These are phyloP conservation scores for Blastobasis adustella DNA, from an alignment of 2,888 invertebrate species.

Conservation along the genomic window DNA sequence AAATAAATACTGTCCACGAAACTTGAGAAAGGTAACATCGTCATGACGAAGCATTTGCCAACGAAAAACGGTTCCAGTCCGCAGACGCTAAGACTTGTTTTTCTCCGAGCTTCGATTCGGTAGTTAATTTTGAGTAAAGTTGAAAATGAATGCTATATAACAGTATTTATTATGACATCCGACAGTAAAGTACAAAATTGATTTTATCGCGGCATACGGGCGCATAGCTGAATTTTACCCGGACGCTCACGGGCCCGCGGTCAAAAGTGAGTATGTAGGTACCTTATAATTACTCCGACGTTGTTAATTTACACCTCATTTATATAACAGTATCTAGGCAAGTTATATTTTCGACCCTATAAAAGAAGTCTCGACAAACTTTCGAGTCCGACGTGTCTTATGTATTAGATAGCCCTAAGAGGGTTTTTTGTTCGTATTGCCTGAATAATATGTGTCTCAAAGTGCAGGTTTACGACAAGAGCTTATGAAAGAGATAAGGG, in stretches of 20 bases:
- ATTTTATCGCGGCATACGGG: slow-evolving; percentile 56
- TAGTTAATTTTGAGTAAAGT: slow-evolving; percentile 46
- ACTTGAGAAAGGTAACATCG: slow-evolving; percentile 62
- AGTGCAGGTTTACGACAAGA: slow-evolving; percentile 24
- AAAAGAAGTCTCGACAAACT: no score
- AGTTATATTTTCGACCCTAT: no score
- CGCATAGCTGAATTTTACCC: slow-evolving; percentile 51
- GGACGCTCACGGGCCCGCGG: slow-evolving; percentile 27
- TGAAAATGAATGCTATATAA: slow-evolving; percentile 53
- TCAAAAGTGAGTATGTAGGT: slow-evolving; percentile 16
- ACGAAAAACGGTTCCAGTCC: slow-evolving; percentile 19
- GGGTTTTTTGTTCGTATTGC: no score
- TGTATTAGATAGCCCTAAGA: no score
- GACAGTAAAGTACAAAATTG: slow-evolving; percentile 68
- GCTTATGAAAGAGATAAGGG: slow-evolving; percentile 34
- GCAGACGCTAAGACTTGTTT: slow-evolving; percentile 39
- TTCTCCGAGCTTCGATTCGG: slow-evolving; percentile 27
- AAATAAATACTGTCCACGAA: slow-evolving; percentile 70
- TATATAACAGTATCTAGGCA: slow-evolving; percentile 22
- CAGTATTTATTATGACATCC: slow-evolving; percentile 69
- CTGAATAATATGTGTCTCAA: slow-evolving; percentile 18
- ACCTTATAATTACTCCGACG: slow-evolving; percentile 35
- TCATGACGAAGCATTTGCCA: slow-evolving; percentile 41
- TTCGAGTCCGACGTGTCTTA: no score
- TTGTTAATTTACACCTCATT: slow-evolving; percentile 42